A percentile compares a stretch with the other conserved stretches of the same genome.
Conservation (phyloP, 2,113 vertebrate genomes). For the Hippocampus abdominalis region DNA sequence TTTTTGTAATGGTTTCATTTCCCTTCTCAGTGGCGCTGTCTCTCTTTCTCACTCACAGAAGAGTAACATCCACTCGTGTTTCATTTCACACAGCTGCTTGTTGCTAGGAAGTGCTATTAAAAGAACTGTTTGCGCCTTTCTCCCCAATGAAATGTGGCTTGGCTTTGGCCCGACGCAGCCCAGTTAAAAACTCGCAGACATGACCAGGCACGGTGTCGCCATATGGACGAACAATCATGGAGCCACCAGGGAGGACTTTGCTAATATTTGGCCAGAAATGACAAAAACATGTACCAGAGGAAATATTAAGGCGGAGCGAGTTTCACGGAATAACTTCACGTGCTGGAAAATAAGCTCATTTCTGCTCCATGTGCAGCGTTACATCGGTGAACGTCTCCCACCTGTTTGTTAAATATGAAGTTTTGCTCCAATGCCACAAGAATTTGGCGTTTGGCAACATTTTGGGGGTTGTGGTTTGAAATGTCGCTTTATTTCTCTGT, state of each 20-base stretch:
- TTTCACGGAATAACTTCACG: background rate
- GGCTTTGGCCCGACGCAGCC: conserved; percentile 56
- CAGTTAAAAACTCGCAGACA: conserved; percentile 61
- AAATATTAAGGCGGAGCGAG: background rate
- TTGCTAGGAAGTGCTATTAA: conserved; percentile 43
- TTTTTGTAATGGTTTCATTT: conserved; percentile 48
- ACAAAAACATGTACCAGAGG: background rate
- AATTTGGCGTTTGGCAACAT: background rate
- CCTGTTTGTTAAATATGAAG: background rate
- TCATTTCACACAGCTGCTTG: conserved; percentile 41
- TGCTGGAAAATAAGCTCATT: background rate
- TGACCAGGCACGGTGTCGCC: conserved; percentile 31
- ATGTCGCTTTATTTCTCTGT: too few species aligned
- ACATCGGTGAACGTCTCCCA: background rate
- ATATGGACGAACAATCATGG: conserved; percentile 24
- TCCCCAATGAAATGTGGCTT: conserved; percentile 30
- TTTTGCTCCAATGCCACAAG: background rate
- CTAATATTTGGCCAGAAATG: background rate
- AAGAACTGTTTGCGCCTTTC: conserved; percentile 41
- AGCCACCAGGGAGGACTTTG: conserved; percentile 4
- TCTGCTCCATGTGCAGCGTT: background rate
- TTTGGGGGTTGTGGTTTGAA: too few species aligned
- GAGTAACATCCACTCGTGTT: conserved; percentile 19
- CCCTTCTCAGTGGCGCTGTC: background rate
- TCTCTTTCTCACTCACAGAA: background rate